Evolutionary conservation across 1,140 invertebrate species (phyloP).

Genomic region (Nixonia krombeini): DNA sequence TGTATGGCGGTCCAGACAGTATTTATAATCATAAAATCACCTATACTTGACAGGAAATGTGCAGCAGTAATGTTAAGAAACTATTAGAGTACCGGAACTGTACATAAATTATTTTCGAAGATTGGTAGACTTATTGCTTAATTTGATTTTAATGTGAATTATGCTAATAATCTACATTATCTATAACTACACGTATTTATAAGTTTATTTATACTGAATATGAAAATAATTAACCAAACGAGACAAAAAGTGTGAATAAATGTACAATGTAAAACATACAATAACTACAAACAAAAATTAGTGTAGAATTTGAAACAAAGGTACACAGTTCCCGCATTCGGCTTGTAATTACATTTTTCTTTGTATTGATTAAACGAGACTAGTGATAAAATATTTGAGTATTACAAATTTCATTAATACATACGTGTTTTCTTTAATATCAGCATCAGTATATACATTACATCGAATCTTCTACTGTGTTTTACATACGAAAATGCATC

Average conservation of each 20-base stretch:
- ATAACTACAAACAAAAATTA: no score
- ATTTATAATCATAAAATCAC: conserved; percentile 3
- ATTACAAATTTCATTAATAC: conserved; percentile 21
- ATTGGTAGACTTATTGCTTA: no score
- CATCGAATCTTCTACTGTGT: conserved; percentile 38
- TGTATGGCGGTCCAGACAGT: not conserved
- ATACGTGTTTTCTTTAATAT: conserved; percentile 39
- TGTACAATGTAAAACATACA: no score
- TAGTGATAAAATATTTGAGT: conserved; percentile 9
- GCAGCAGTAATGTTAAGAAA: conserved; percentile 9
- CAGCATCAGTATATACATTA: conserved; percentile 47
- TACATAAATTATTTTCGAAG: not conserved
- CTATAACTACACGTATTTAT: no score
- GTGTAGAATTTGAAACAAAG: no score
- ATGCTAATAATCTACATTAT: no score
- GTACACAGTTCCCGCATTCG: not conserved
- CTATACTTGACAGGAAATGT: conserved; percentile 10
- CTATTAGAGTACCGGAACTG: not conserved
- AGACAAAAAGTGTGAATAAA: no score
- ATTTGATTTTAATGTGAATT: no score
- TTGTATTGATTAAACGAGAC: not conserved
- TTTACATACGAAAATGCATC: conserved; percentile 27
- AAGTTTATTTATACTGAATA: no score
- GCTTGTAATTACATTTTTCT: no score
- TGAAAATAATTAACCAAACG: no score